Percentiles rank a stretch among this genome's conserved stretches.
Conservation (phyloP, 2,113 vertebrate genomes). For the Sarotherodon lohbergeri region DNA sequence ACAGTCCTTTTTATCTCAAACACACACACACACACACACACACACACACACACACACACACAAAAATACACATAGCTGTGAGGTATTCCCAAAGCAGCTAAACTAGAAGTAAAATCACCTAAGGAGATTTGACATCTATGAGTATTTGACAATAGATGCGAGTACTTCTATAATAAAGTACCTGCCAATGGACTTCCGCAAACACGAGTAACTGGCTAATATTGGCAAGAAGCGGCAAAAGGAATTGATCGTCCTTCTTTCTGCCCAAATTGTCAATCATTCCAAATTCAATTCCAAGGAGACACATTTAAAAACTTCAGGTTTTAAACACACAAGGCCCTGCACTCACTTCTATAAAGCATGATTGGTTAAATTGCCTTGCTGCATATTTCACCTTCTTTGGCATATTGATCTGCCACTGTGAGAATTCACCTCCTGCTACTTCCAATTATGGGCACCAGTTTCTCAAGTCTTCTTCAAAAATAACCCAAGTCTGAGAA, state of each 20-base stretch:
- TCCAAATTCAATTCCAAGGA: not conserved
- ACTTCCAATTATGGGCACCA: slow-evolving; percentile 42
- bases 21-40: slow-evolving; percentile 7
- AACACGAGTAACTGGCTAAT: not conserved
- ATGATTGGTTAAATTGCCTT: slow-evolving; percentile 6
- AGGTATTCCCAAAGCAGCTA: slow-evolving; percentile 2
- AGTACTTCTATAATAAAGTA: not conserved
- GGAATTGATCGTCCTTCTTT: not conserved
- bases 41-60: not conserved
- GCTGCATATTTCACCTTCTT: slow-evolving; percentile 24
- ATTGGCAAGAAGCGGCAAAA: not conserved
- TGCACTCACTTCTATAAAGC: not conserved
- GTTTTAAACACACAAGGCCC: not conserved
- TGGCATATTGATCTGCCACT: slow-evolving; percentile 47
- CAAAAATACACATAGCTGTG: not conserved
- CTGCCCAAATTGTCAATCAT: not conserved
- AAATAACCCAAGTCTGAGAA: slow-evolving; percentile 29
- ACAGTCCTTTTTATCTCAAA: not conserved
- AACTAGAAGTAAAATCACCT: not conserved
- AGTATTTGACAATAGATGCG: not conserved
- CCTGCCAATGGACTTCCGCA: not conserved
- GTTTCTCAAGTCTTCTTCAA: slow-evolving; percentile 39
- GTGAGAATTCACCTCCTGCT: slow-evolving; percentile 46
- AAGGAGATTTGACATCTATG: not conserved
- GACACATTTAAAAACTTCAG: not conserved